Evolutionary conservation across 2,113 vertebrate genomes (phyloP).

Genomic region (Dipodomys spectabilis): DNA sequence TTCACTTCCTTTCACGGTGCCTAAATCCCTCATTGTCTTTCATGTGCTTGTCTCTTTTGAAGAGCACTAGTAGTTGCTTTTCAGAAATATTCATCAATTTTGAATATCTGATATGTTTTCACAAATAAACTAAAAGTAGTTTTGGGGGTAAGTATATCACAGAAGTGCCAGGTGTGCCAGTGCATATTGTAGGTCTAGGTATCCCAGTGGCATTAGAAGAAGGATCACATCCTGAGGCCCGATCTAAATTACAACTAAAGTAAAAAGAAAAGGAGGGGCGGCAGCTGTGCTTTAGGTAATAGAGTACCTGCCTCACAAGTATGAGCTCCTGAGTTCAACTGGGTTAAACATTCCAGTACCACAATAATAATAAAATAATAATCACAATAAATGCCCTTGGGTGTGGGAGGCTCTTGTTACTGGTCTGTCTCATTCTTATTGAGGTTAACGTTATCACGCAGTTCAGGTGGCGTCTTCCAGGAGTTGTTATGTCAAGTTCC

Average conservation of each 20-base stretch:
- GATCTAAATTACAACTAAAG: too few relatives aligned
- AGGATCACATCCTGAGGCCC: too few relatives aligned
- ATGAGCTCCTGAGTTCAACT: too few relatives aligned
- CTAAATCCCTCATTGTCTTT: neutral
- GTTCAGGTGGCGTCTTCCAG: neutral
- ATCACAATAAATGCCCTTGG: neutral
- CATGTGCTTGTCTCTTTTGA: neutral
- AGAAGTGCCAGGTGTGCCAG: neutral
- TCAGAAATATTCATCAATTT: constrained; percentile 7
- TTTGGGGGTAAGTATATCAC: neutral
- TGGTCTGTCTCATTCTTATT: neutral
- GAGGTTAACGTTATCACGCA: neutral
- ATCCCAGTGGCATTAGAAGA: too few relatives aligned
- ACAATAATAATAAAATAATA: too few relatives aligned
- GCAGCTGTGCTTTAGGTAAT: too few relatives aligned
- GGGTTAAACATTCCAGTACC: too few relatives aligned
- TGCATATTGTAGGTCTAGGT: too few relatives aligned
- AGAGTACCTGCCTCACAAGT: too few relatives aligned
- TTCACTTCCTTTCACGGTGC: neutral
- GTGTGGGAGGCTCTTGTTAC: neutral
- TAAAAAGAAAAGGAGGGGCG: too few relatives aligned
- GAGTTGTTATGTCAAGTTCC: neutral
- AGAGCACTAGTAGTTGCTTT: neutral
- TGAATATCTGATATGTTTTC: neutral
- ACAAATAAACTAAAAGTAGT: neutral